phyloP scores from a whole-genome alignment of 2,797 vertebrate genomes.

The Tamandua tetradactyla region DNA sequence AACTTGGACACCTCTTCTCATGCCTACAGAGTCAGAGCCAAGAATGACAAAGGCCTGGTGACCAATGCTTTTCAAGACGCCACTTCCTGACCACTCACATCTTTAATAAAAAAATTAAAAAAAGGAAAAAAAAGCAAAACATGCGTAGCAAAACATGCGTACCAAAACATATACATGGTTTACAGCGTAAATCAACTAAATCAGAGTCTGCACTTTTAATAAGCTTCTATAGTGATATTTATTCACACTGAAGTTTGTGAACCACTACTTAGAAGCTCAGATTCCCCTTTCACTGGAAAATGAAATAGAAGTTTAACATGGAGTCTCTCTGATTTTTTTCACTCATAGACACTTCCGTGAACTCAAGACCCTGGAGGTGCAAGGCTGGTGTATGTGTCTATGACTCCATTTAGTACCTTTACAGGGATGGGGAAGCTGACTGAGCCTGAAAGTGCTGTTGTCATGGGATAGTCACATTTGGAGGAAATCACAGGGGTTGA shows the following conservation, averaged over 20 bases:
- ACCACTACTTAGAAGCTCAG: not conserved
- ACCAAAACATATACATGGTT: no score
- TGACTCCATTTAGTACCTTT: not conserved
- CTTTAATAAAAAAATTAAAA: not conserved
- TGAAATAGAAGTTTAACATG: not conserved
- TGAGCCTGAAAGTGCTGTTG: not conserved
- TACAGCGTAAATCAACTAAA: not conserved
- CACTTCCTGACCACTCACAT: not conserved
- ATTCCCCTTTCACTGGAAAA: not conserved
- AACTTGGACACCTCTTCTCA: not conserved
- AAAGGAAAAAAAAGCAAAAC: not conserved
- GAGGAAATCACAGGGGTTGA: not conserved
- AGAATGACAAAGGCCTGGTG: not conserved
- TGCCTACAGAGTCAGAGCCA: not conserved
- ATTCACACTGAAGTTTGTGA: no score
- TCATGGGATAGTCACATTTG: not conserved
- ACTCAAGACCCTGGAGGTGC: not conserved
- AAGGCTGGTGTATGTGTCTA: not conserved
- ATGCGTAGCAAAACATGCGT: no score
- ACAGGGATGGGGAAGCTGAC: not conserved
- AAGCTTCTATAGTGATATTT: accelerated
- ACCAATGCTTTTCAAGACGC: not conserved
- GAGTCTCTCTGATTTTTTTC: not conserved
- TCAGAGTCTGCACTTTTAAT: not conserved
- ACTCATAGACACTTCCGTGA: not conserved